Evolutionary conservation across 2,113 vertebrate genomes (phyloP), one percentile per base, ranked within the genome.

Genomic region (Passer domesticus): DNA sequence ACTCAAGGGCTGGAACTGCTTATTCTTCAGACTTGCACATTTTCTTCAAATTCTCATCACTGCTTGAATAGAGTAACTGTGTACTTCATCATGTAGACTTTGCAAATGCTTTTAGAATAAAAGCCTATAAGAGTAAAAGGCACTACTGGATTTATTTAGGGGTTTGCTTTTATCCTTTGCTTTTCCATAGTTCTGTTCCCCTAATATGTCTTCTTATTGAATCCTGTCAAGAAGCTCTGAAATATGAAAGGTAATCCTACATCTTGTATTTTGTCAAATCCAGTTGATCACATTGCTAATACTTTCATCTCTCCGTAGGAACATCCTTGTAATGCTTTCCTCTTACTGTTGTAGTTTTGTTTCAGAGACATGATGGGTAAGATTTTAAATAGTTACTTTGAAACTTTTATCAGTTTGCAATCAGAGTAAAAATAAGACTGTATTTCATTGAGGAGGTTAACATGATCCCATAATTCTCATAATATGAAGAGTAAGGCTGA

Each of bases 141-240:
- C 68, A 14, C 30, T 75, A 67, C n/a, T 50, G 5, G 70, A 75
- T 93, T 92, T 93, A 82, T 90, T 75, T 79, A 87, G 31, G 41
- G 10, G 6, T 82, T 92, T 87, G 13, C 17, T 78, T 91, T 85
- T 91, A 79, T 93, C 63, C 24, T 82, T 56, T 85, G 46, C 4
- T 84, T 75, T 94, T 76, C 44, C 25, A 46, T 49, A 49, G 6
- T n/a, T 91, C 44, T 46, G 15, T 72, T 82, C 78, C 27, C 17
- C 35, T 87, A 75, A 44, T 68, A 59, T 55, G 9, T 50, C 77
- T 75, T 89, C 41, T 53, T 47, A 3, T 18, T 47, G 6, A 87
- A 84, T 68, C 22, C 15, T 83, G 86, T 86, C 64, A 76, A 87
- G 49, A 91, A 64, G 28, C 28, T 90, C n/a, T 78, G 49, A 92